Conservation (phyloP, 2,797 vertebrate genomes). For the Urophycis tenuis region DNA sequence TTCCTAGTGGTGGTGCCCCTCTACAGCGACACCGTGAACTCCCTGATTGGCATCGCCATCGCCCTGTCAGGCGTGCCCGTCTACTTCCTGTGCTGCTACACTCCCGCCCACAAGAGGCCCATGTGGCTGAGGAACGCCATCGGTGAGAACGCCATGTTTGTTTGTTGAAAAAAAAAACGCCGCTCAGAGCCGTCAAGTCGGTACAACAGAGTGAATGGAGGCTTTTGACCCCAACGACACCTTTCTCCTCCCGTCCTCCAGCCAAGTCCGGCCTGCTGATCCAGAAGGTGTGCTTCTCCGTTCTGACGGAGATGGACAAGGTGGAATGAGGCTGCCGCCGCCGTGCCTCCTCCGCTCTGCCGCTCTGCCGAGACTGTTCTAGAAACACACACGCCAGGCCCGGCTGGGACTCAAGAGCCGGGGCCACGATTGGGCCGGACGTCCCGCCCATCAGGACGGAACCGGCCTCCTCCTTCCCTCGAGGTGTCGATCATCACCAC, state of each 20-base stretch:
- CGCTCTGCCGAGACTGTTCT: neutral
- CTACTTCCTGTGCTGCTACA: conserved; percentile 81
- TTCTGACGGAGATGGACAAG: conserved; percentile 83
- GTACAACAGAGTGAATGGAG: too few relatives aligned
- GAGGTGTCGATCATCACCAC: too few relatives aligned
- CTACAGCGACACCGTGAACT: conserved; percentile 85
- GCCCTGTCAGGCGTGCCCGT: conserved; percentile 84
- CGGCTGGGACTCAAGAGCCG: conserved; percentile 1
- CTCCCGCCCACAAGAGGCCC: conserved; percentile 73
- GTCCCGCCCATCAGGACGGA: neutral
- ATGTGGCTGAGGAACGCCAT: conserved; percentile 63
- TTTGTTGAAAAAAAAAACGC: too few relatives aligned
- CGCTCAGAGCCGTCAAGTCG: too few relatives aligned
- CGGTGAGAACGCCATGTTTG: too few relatives aligned
- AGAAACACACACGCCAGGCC: neutral
- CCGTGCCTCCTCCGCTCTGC: too few relatives aligned
- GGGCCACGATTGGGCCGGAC: conserved; percentile 15
- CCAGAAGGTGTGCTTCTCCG: conserved; percentile 81
- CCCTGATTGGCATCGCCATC: conserved; percentile 84
- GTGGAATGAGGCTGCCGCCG: conserved; percentile 45
- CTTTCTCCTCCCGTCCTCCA: conserved; percentile 48
- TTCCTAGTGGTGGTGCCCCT: conserved; percentile 89
- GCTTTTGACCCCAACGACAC: neutral
- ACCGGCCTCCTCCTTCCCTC: neutral
- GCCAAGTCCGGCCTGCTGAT: conserved; percentile 71